Conservation (phyloP, 2,888 invertebrate species). For the Brachypterus glaber region DNA sequence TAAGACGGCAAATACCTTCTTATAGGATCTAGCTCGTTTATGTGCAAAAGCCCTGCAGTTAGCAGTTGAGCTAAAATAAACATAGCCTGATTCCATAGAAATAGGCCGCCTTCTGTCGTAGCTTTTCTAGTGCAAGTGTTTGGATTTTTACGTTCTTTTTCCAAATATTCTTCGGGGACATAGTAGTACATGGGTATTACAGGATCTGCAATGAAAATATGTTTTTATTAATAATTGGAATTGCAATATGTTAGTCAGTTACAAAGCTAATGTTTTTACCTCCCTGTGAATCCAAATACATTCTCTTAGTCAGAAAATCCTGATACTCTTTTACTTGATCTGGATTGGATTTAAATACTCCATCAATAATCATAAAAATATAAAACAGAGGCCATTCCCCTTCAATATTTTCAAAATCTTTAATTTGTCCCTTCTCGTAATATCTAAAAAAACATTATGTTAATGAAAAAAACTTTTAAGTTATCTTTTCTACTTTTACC, state of each 20-base stretch:
- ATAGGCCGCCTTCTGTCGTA: slow-evolving; percentile 53
- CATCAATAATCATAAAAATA: slow-evolving; percentile 92
- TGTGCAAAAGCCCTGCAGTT: slow-evolving; percentile 79
- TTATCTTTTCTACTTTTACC: slow-evolving; percentile 29
- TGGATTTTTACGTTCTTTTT: slow-evolving; percentile 60
- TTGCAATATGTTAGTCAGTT: slow-evolving; percentile 4
- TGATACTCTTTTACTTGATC: slow-evolving; percentile 92
- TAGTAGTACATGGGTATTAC: slow-evolving; percentile 92
- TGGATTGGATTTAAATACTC: slow-evolving; percentile 76
- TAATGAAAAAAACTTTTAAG: slow-evolving; percentile 3
- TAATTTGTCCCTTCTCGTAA: slow-evolving; percentile 86
- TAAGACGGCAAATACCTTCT: slow-evolving; percentile 91
- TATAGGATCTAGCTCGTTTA: slow-evolving; percentile 93
- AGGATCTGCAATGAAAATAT: slow-evolving; percentile 50
- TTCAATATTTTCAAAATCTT: slow-evolving; percentile 92
- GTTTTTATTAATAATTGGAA: slow-evolving; percentile 1
- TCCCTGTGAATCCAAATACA: slow-evolving; percentile 73
- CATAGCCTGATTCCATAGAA: slow-evolving; percentile 93
- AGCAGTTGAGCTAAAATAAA: slow-evolving; percentile 89
- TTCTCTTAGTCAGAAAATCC: slow-evolving; percentile 67
- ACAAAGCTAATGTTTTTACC: no score
- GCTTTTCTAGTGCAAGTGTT: slow-evolving; percentile 35
- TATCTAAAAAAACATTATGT: slow-evolving; percentile 43
- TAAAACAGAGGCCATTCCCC: slow-evolving; percentile 98
- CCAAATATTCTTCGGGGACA: slow-evolving; percentile 63